These are phyloP conservation scores for Nesospiza acunhae DNA, from an alignment of 2,113 vertebrate genomes.

Conservation along the genomic window DNA sequence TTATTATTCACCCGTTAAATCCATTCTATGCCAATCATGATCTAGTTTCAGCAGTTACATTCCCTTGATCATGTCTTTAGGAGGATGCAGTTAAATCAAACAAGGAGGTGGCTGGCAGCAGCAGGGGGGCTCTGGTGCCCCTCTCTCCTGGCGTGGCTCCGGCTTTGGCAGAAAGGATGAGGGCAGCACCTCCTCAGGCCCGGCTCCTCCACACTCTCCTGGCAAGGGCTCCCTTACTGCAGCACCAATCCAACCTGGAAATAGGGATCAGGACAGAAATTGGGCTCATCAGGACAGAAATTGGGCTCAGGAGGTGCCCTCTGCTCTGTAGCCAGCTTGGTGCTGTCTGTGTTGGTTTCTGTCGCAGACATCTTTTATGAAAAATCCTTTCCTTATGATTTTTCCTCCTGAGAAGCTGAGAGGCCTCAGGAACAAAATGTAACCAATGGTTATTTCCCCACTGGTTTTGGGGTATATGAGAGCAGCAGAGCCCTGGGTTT, in stretches of 20 bases:
- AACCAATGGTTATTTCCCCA: no score
- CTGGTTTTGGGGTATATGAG: neutral
- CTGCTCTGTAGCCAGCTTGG: neutral
- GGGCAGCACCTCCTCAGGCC: constrained; percentile 69
- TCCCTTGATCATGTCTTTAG: constrained; percentile 73
- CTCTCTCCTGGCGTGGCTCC: constrained; percentile 12
- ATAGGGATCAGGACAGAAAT: neutral
- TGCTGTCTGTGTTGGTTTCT: accelerated
- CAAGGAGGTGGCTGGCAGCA: constrained; percentile 39
- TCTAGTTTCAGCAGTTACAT: constrained; percentile 80
- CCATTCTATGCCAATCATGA: constrained; percentile 79
- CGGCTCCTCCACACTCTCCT: constrained; percentile 72
- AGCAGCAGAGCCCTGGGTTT: neutral
- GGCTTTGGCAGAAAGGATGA: constrained; percentile 58
- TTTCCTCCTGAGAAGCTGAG: no score
- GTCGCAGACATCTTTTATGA: no score
- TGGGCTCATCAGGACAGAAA: neutral
- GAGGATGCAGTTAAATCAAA: constrained; percentile 66
- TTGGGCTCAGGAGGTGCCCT: neutral
- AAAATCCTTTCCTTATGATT: no score
- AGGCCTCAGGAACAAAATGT: no score
- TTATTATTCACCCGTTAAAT: constrained; percentile 85
- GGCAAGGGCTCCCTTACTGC: constrained; percentile 83
- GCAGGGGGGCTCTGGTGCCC: neutral
- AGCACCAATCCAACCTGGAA: constrained; percentile 93